Conservation (phyloP, 2,113 vertebrate species). For the Eolophus roseicapilla region DNA sequence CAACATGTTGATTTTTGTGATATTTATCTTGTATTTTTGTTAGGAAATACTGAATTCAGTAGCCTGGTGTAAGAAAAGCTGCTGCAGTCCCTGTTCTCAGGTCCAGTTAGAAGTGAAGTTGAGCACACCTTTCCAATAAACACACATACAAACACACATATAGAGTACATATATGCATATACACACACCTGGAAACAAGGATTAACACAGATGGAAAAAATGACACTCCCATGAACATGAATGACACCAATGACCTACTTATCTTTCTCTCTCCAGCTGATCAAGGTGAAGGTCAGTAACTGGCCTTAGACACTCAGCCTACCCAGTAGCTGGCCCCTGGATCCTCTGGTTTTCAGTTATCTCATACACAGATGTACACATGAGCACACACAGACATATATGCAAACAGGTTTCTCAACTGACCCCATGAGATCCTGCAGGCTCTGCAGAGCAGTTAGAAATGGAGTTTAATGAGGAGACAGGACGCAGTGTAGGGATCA, state of each 20-base stretch:
- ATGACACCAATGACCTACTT: background rate
- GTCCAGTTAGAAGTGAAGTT: background rate
- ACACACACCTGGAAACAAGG: background rate
- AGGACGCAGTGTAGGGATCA: too few species aligned
- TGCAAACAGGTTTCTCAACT: rapidly evolving
- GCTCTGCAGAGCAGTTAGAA: background rate
- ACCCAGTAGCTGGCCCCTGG: background rate
- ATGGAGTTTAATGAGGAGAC: background rate
- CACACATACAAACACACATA: background rate
- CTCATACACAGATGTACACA: too few species aligned
- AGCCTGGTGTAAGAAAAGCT: background rate
- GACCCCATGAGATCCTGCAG: background rate
- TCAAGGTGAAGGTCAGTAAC: background rate
- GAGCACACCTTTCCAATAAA: background rate
- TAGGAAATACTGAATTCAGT: background rate
- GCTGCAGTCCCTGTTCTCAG: background rate
- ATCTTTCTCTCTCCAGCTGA: background rate
- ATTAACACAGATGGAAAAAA: background rate
- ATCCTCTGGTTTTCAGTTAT: background rate
- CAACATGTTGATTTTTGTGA: background rate
- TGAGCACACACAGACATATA: rapidly evolving
- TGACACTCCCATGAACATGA: rapidly evolving
- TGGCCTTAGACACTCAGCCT: background rate
- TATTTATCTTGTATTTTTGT: background rate
- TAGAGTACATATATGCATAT: too few species aligned